Evolutionary conservation across 1,140 invertebrate species (phyloP), one percentile per base, ranked within the genome.

Genomic region (Drosophila yakuba): DNA sequence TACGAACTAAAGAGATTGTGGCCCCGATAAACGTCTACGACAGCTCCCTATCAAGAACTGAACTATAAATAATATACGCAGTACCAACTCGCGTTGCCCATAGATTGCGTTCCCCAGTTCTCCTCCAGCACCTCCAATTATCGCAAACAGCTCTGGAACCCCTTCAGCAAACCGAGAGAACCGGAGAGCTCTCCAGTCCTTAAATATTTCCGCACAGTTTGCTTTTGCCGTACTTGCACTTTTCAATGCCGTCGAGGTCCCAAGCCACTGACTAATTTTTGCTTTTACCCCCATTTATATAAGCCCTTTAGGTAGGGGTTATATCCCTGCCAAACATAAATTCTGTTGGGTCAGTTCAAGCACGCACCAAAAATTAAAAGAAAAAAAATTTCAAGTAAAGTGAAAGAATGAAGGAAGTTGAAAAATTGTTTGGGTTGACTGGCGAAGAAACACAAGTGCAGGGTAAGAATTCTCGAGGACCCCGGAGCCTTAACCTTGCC

Each of bases 191-290:
- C 51, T 72, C 50, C 60, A 85, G 74, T 86, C 58, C 83, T 86
- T 82, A 80, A 86, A 88, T 88, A 85, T 86, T 86, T 86, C 83
- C 83, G 72, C 83, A 79, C 78, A 78, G 83, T 86, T 86, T 76
- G 43, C 66, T 82, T 88, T 76, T 86, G 83, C 78, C 72, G 75
- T 63, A 79, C 82, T 88, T 82, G 82, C 82, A 86, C 66, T 79
- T 86, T 86, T 80, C 68, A 69, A 56, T 80, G 61, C 56, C 58
- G 44, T 38, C 43, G 47, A 25, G 17, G 17, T 3, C 41, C 36
- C 39, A 41, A 25, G 36, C 32, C 57, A 28, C 15, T 55, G 54
- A 68, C 73, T 76, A 76, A 76, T 76, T 76, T 67, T 44, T 55
- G 45, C 59, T 54, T 41, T 55, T 67, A 41, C 43, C n/a, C 38